Base-by-base conservation (phyloP, 2,113 vertebrate species). In the Oncorhynchus gorbuscha region DNA sequence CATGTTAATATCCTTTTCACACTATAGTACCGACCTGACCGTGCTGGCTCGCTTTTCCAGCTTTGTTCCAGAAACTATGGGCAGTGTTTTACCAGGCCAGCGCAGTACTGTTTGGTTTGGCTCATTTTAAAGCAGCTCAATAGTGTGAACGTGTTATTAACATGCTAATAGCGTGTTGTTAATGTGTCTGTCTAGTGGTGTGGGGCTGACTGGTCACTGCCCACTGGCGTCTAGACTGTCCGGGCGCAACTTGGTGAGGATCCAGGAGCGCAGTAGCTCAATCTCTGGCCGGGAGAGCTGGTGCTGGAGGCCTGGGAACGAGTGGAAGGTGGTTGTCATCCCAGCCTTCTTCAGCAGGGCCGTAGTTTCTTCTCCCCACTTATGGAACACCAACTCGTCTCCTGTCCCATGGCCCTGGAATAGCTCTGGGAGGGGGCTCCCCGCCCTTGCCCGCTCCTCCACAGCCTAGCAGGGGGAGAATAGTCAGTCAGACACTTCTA, bases 291-390 rank as follows among this genome's bases (percentile, higher is more conserved):
- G 88, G 74, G 59, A 92, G 11, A 98, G 84, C 77, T 98, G 95
- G 83, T 97, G 96, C 78, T 90, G 68, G 76, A 97, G 89, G 20
- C 92, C 82, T 11, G 94, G 92, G 55, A 95, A 89, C 48, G 92
- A 94, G 66, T 94, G 93, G 87, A 96, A 94, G 28, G 88, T 79
- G 1, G 93, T 51, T 66, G 59, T 83, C 82, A 96, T 94, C 51
- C 97, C 96, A 26, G 94, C 86, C 30, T 90, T 90, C 81, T 85
- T 92, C 49, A 97, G 83, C 69, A 78, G 76, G 3, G 77, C 83
- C 69, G 92, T 93, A 11, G 96, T 98, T 78, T 95, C 94, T 86
- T 95, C 90, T 1, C 93, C 96, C 96, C 96, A 98, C 0, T 91
- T 81, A 80, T 94, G 94, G 3, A 93, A 90, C 80, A 97, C 95